Conservation (phyloP, 2,888 invertebrate species). For the Eupithecia centaureata region DNA sequence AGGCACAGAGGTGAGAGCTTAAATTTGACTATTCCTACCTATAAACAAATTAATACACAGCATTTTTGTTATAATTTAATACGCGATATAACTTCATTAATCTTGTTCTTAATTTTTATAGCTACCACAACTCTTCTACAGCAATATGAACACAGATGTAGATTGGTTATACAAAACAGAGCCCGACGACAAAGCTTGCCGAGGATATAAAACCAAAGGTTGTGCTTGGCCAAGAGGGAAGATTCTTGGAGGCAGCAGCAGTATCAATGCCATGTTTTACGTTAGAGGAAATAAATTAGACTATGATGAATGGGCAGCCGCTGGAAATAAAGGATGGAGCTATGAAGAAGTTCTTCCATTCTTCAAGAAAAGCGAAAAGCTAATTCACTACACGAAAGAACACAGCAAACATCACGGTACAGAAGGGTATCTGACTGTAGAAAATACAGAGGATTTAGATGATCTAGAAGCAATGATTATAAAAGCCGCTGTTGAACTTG, state of each 20-base stretch:
- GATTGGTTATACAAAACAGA: conserved; percentile 85
- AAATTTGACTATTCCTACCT: conserved; percentile 24
- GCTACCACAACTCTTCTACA: conserved; percentile 61
- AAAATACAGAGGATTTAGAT: conserved; percentile 51
- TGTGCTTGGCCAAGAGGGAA: conserved; percentile 86
- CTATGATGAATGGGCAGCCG: conserved; percentile 81
- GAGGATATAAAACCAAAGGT: conserved; percentile 63
- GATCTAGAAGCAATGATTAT: conserved; percentile 59
- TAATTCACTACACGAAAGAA: conserved; percentile 45
- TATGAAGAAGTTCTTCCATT: conserved; percentile 81
- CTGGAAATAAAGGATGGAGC: conserved; percentile 83
- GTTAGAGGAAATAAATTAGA: conserved; percentile 81
- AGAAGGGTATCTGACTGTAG: conserved; percentile 70
- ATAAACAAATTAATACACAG: not conserved
- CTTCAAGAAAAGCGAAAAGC: conserved; percentile 80
- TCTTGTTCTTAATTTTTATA: conserved; percentile 43
- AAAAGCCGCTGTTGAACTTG: conserved; percentile 72
- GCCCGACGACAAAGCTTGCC: conserved; percentile 70
- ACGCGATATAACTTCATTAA: not conserved
- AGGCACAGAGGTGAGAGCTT: conserved; percentile 69
- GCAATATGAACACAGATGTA: conserved; percentile 53
- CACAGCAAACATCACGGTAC: conserved; percentile 60
- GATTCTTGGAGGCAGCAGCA: conserved; percentile 84
- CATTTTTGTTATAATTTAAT: not conserved
- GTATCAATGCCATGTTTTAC: conserved; percentile 85